Conservation (phyloP, 2,113 vertebrate genomes). For the Ceratotherium simum region DNA sequence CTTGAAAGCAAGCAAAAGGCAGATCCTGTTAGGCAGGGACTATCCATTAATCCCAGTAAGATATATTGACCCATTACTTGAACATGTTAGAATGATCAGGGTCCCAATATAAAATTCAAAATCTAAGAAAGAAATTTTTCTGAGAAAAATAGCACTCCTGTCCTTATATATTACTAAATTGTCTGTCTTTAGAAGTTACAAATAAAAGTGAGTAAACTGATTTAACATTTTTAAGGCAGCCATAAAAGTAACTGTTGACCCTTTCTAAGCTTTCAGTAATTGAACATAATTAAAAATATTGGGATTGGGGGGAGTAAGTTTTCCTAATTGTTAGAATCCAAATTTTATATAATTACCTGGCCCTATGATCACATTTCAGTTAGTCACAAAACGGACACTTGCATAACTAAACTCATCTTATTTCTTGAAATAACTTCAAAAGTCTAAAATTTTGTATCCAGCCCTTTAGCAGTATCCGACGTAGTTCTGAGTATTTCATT, state of each 20-base stretch:
- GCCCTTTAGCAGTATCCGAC: background rate
- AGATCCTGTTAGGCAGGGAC: background rate
- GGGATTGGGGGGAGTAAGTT: background rate
- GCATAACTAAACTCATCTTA: background rate
- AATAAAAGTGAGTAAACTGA: background rate
- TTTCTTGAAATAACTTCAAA: background rate
- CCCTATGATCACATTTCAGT: background rate
- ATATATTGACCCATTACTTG: background rate
- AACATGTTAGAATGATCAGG: background rate
- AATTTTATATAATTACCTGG: background rate
- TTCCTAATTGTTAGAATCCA: background rate
- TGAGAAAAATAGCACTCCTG: background rate
- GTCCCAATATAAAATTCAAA: background rate
- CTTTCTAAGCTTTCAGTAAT: background rate
- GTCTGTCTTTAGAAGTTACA: slow-evolving; percentile 27
- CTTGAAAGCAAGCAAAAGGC: background rate
- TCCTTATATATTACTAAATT: background rate
- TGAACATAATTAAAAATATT: background rate
- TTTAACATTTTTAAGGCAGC: background rate
- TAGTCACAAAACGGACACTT: background rate
- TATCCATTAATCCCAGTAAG: background rate
- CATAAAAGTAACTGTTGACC: background rate
- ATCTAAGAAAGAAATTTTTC: background rate
- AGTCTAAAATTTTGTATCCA: background rate
- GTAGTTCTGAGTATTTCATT: background rate